Percentiles rank a stretch among this genome's conserved stretches.
Evolutionary conservation across 2,797 vertebrate species (phyloP).

Genomic region (Tinamus major): DNA sequence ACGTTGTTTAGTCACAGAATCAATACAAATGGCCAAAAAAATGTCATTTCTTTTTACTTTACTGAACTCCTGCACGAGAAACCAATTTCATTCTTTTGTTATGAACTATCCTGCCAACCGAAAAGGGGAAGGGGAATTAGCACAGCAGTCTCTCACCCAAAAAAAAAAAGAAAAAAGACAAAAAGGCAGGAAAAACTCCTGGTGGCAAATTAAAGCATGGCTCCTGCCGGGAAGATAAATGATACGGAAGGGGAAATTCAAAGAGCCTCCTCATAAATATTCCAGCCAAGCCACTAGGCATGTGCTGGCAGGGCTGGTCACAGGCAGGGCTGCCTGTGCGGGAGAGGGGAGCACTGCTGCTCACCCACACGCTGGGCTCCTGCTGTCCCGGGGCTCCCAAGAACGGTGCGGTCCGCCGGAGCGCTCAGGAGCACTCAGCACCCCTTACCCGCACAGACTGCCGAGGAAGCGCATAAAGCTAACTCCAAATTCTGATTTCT

Average conservation of each 20-base stretch:
- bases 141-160: background rate
- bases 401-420: background rate
- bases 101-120: background rate
- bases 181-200: background rate
- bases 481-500: background rate
- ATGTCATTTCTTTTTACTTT: background rate
- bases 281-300: background rate
- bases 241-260: slow-evolving; percentile 11
- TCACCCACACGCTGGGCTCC: no score
- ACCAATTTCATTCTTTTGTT: slow-evolving; percentile 1
- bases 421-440: background rate
- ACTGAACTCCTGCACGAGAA: background rate
- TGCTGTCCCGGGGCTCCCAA: background rate
- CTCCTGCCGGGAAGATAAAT: slow-evolving; percentile 30
- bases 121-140: slow-evolving; percentile 45
- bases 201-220: slow-evolving; percentile 27
- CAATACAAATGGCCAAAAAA: background rate
- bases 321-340: background rate
- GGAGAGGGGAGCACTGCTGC: no score
- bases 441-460: background rate
- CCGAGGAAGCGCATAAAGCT: background rate
- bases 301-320: background rate
- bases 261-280: slow-evolving; percentile 19
- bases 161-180: background rate
- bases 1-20: background rate